Conservation (phyloP, 1,140 invertebrate genomes). For the Caenorhabditis inopinata region DNA sequence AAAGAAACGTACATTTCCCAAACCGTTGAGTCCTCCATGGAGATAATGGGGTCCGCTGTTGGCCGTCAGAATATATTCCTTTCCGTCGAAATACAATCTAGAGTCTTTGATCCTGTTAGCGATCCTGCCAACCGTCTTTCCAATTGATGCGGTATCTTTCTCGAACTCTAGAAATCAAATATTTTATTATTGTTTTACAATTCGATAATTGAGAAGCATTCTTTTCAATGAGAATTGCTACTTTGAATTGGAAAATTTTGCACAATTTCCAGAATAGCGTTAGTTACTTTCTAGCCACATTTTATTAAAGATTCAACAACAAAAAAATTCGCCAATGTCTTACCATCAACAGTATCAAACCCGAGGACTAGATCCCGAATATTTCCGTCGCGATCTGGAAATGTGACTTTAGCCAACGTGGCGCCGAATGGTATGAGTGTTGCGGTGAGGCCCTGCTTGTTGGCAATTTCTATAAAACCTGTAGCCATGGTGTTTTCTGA, state of each 20-base stretch:
- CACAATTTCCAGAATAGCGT: too few species aligned
- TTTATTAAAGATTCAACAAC: too few species aligned
- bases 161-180: constrained; percentile 8
- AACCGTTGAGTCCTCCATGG: constrained; percentile 30
- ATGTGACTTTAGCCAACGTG: neutral
- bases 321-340: too few species aligned
- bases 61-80: constrained; percentile 9
- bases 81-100: constrained; percentile 14
- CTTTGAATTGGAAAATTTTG: too few species aligned
- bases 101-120: constrained; percentile 24
- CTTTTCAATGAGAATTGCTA: too few species aligned
- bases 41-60: constrained; percentile 28
- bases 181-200: neutral
- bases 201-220: too few species aligned
- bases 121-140: constrained; percentile 20
- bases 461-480: constrained; percentile 23
- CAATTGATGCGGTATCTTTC: neutral
- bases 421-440: constrained; percentile 12
- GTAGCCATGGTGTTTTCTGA: neutral
- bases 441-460: constrained; percentile 24
- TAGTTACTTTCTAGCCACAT: too few species aligned
- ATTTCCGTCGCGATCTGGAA: neutral
- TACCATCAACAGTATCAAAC: constrained; percentile 25
- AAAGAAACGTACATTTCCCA: neutral
- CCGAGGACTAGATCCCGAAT: constrained; percentile 2